Conservation (phyloP, 2,888 invertebrate species). For the Hypercompe scribonia region DNA sequence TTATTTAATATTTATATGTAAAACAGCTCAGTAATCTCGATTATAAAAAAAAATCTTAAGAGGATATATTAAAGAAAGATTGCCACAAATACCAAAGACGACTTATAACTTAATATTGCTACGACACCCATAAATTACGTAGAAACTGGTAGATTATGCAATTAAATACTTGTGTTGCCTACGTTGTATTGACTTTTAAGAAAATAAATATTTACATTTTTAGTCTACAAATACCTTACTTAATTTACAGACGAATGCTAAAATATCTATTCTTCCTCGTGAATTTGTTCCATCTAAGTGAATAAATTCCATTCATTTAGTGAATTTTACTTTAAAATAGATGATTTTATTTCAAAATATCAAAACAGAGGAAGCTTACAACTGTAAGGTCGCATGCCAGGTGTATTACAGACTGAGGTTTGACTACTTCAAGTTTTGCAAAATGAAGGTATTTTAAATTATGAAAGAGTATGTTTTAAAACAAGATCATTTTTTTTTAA, state of each 20-base stretch:
- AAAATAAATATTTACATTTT: too few species aligned
- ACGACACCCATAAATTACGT: too few species aligned
- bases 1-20: too few species aligned
- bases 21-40: too few species aligned
- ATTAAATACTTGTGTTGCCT: too few species aligned
- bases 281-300: slow-evolving; percentile 25
- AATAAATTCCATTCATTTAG: slow-evolving; percentile 45
- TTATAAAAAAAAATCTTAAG: too few species aligned
- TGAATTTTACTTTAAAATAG: slow-evolving; percentile 44
- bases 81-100: too few species aligned
- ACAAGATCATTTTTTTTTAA: too few species aligned
- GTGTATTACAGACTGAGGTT: not conserved
- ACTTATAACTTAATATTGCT: too few species aligned
- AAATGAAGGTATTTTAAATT: not conserved
- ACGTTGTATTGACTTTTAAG: too few species aligned
- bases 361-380: slow-evolving; percentile 25
- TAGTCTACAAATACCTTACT: not conserved
- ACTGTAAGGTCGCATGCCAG: slow-evolving; percentile 12
- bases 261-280: slow-evolving; percentile 29
- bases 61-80: too few species aligned
- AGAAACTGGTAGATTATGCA: too few species aligned
- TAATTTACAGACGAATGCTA: slow-evolving; percentile 10
- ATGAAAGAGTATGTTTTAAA: not conserved
- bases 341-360: slow-evolving; percentile 29
- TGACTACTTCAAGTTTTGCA: not conserved